These are phyloP conservation scores for Apodemia duryi DNA, from an alignment of 2,888 invertebrate species.

Conservation along the genomic window DNA sequence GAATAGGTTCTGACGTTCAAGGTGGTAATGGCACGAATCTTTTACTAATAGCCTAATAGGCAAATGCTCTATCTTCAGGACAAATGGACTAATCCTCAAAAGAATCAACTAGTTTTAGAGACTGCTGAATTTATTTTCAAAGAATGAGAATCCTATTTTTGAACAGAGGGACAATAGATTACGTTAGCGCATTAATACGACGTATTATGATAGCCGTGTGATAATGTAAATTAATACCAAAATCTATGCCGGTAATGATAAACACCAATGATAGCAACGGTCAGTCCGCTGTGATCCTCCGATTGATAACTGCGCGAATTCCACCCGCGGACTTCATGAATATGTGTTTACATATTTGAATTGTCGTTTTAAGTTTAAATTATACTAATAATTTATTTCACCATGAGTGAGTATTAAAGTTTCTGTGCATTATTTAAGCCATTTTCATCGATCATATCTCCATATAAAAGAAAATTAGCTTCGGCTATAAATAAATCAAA, in stretches of 20 bases:
- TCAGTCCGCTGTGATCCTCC: neutral
- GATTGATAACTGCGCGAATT: neutral
- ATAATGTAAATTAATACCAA: constrained; percentile 7
- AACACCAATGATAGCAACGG: neutral
- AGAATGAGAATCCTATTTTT: neutral
- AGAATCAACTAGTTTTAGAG: neutral
- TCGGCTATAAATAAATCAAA: neutral
- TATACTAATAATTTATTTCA: too few species aligned
- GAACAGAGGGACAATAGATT: neutral
- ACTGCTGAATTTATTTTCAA: neutral
- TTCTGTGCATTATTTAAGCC: neutral
- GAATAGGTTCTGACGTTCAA: too few species aligned
- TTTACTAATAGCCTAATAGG: too few species aligned
- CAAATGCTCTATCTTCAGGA: too few species aligned
- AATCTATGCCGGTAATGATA: constrained; percentile 7
- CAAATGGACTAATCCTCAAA: too few species aligned
- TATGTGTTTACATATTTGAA: neutral
- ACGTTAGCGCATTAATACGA: neutral
- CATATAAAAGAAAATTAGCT: neutral
- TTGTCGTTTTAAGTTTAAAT: neutral
- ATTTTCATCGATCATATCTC: neutral
- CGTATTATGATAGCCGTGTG: neutral
- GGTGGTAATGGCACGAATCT: too few species aligned
- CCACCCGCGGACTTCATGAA: neutral
- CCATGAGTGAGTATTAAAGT: neutral